Evolutionary conservation across 2,113 vertebrate species (phyloP).

Genomic region (Lampris megalopsis): DNA sequence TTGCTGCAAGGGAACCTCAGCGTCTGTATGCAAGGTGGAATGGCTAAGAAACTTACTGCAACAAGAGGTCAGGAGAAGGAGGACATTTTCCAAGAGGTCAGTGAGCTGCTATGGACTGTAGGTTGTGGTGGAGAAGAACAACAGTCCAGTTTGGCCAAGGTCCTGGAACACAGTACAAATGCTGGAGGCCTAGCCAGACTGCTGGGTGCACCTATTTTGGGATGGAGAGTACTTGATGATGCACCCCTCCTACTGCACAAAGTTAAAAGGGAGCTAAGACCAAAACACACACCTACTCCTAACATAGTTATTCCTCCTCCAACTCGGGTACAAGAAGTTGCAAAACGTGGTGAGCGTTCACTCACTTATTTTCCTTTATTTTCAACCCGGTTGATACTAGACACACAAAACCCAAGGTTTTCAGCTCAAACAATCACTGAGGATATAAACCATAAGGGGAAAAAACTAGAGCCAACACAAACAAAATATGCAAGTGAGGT

Average conservation of each 20-base stretch:
- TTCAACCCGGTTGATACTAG: background rate
- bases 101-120: constrained; percentile 61
- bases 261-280: background rate
- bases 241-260: background rate
- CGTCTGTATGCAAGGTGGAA: constrained; percentile 22
- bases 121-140: constrained; percentile 24
- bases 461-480: background rate
- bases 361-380: background rate
- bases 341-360: constrained; percentile 3
- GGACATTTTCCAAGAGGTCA: background rate
- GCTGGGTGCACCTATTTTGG: constrained; percentile 60
- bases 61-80: background rate
- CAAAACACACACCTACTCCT: constrained; percentile 60
- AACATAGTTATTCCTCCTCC: background rate
- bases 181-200: constrained; percentile 48
- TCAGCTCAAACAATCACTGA: background rate
- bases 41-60: fast-evolving
- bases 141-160: constrained; percentile 34
- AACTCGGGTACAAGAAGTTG: background rate
- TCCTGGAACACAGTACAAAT: constrained; percentile 38
- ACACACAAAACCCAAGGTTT: background rate
- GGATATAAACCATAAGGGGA: background rate
- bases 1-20: background rate
- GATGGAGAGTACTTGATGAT: constrained; percentile 66
- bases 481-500: background rate